phyloP scores from a whole-genome alignment of 2,888 invertebrate genomes.

The Cheilosia soror region DNA sequence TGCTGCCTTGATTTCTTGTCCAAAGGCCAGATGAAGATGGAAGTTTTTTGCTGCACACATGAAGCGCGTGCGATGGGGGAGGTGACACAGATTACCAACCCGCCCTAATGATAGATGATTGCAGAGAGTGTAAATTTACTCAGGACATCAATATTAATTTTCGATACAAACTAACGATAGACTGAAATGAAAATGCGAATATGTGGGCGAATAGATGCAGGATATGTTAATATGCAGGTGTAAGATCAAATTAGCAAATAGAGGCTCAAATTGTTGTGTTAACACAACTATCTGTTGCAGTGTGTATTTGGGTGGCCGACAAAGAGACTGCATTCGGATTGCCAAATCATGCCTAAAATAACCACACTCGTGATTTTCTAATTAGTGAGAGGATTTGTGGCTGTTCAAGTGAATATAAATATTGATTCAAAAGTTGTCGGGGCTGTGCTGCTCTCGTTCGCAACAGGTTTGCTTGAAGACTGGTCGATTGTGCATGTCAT shows the following conservation, averaged over 20 bases:
- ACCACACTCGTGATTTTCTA: constrained; percentile 57
- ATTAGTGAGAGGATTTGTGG: constrained; percentile 51
- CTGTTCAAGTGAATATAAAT: constrained; percentile 8
- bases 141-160: constrained; percentile 73
- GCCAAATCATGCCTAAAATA: constrained; percentile 17
- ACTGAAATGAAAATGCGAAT: constrained; percentile 22
- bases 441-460: background rate
- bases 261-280: background rate
- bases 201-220: constrained; percentile 7
- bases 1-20: constrained; percentile 35
- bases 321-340: background rate
- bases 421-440: constrained; percentile 22
- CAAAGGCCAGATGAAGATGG: constrained; percentile 4
- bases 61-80: background rate
- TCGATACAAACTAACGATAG: constrained; percentile 37
- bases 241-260: constrained; percentile 33
- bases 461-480: constrained; percentile 30
- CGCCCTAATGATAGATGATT: constrained; percentile 73
- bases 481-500: background rate
- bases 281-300: constrained; percentile 29
- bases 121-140: constrained; percentile 70
- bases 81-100: constrained; percentile 32
- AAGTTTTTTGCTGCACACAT: background rate
- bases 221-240: constrained; percentile 23
- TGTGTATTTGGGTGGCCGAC: background rate